Evolutionary conservation across 2,113 vertebrate species (phyloP), one percentile per base, ranked within the genome.

Genomic region (Serilophus lunatus): DNA sequence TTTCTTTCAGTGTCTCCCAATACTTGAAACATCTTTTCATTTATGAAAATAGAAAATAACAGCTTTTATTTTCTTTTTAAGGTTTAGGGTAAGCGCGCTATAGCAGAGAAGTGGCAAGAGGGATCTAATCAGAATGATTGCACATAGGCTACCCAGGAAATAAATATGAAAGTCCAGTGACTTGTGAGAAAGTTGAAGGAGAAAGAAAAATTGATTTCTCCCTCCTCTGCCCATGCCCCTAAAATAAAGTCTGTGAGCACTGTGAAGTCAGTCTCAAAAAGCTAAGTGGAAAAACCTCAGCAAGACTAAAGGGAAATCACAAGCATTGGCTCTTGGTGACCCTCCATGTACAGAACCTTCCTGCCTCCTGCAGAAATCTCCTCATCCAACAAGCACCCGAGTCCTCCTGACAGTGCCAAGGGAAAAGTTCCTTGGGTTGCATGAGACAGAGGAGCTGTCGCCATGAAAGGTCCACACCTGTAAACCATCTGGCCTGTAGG

Each of bases 1-100:
- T 98, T 97, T 49, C 97, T 97, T 96, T 97, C 95, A 76, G 94
- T 96, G 96, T 96, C 97, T 97, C 97, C 95, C 97, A 96, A 95
- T 96, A 97, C 95, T 96, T 96, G 53, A 96, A 96, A 97, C 94
- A 93, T 97, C 78, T 94, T 97, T 98, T 97, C 95, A 97, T 97
- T 97, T 97, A 92, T 78, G 90, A 95, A 96, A 97, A 97, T 94
- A 93, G 47, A 74, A 92, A 96, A 96, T 83, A 83, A 86, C 82
- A 93, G 96, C 96, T 97, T 98, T 95, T 95, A 93, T 96, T 96
- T 96, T 94, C 64, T 82, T 88, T 94, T 95, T 89, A 96, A 96
- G 82, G 85, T 95, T 97, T 95, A 57, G 80, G 66, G 72, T 85
- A 74, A 65, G 69, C 3, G 15, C 6, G 26, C 66, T 92, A 71